Evolutionary conservation across 2,797 vertebrate species (phyloP), one percentile per base, ranked within the genome.

Genomic region (Acropternis orthonyx): DNA sequence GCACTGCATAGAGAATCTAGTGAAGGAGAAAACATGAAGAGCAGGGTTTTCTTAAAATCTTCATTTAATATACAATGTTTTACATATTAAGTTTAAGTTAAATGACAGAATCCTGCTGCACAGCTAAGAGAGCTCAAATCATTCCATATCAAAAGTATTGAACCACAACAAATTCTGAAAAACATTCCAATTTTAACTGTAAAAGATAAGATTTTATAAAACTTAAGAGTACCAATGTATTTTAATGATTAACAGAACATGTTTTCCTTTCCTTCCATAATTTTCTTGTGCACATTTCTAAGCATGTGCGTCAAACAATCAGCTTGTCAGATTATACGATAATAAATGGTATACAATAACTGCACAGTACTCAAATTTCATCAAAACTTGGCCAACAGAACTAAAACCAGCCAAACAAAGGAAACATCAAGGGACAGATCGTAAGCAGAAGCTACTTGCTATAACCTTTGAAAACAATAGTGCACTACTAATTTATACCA

Each of bases 331-430:
- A 76, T 83, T 32, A 34, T 23, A 65, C 63, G 85, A 71, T 79
- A 93, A 84, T 27, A 89, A 89, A 81, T n/a, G 62, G 69, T 37
- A 75, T 46, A 43, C 20, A 91, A 83, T 85, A 91, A 95, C 80
- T 86, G 68, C 78, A 84, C 52, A 95, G 66, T 32, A 74, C 59
- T 91, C 80, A 74, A 49, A 91, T 93, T 81, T 92, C 87, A 89
- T 79, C 88, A 77, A 48, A 91, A 81, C 56, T 87, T 89, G 85
- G 94, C 72, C 77, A 77, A 69, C 43, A 88, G 59, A 90, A 94
- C 86, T 91, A 65, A 96, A 95, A 95, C 32, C 82, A 84, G 90
- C 77, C 79, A 94, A 93, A 95, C 66, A 86, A 89, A 91, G n/a
- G 46, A 69, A 94, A 95, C 90, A 85, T 90, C 68, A 94, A 91